These are phyloP conservation scores for Mellilla xanthometata DNA, from an alignment of 2,888 invertebrate genomes.

Conservation along the genomic window DNA sequence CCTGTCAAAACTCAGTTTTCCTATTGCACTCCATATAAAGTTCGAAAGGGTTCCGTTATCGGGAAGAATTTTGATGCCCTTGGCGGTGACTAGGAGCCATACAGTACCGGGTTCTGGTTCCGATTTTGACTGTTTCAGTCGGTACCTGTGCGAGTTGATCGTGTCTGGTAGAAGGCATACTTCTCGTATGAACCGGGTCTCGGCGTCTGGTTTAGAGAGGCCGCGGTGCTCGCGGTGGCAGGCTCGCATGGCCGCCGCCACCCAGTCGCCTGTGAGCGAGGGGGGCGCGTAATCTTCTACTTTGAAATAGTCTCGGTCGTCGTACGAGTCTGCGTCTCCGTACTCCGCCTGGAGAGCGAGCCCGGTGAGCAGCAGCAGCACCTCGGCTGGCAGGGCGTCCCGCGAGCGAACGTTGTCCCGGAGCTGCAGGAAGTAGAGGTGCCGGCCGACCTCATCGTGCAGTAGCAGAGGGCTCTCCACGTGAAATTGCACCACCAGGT, in stretches of 20 bases:
- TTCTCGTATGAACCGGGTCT: slow-evolving; percentile 94
- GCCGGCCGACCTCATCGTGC: slow-evolving; percentile 95
- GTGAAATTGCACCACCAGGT: slow-evolving; percentile 96
- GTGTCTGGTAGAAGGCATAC: slow-evolving; percentile 92
- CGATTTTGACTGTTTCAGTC: slow-evolving; percentile 89
- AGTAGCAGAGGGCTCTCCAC: slow-evolving; percentile 95
- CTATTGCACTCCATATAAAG: slow-evolving; percentile 97
- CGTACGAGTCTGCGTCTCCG: slow-evolving; percentile 86
- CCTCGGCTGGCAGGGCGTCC: slow-evolving; percentile 84
- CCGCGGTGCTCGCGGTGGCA: slow-evolving; percentile 93
- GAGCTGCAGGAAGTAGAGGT: slow-evolving; percentile 97
- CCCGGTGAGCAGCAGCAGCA: slow-evolving; percentile 91
- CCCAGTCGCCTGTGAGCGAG: slow-evolving; percentile 83
- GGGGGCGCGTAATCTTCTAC: slow-evolving; percentile 93
- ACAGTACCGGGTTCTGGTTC: slow-evolving; percentile 90
- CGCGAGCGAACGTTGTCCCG: slow-evolving; percentile 92
- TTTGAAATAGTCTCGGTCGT: slow-evolving; percentile 84
- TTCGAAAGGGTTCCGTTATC: slow-evolving; percentile 87
- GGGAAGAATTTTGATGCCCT: slow-evolving; percentile 94
- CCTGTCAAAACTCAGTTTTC: slow-evolving; percentile 96
- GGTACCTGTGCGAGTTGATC: slow-evolving; percentile 94
- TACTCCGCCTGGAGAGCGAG: slow-evolving; percentile 96
- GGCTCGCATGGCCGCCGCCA: slow-evolving; percentile 85
- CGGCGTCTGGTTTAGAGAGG: slow-evolving; percentile 90
- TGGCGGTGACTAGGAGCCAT: slow-evolving; percentile 95